Evolutionary conservation across 2,888 invertebrate genomes (phyloP).

Genomic region (Sthenelais limicola): DNA sequence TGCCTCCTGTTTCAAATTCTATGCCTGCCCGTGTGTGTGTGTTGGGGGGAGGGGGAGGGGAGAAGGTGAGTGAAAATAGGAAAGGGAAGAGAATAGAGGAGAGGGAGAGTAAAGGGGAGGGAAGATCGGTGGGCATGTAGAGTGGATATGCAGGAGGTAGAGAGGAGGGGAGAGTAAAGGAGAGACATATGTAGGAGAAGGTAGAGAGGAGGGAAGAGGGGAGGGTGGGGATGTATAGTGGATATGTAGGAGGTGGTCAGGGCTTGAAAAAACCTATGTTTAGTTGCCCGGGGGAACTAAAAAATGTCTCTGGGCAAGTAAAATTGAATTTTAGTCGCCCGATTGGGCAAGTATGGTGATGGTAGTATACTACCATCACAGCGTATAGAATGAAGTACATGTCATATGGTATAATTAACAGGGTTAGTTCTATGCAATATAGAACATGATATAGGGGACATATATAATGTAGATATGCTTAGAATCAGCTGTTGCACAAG

Average conservation of each 20-base stretch:
- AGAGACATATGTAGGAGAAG: neutral
- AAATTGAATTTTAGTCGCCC: too few species aligned
- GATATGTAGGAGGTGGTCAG: slow-evolving; percentile 1
- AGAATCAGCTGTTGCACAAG: too few species aligned
- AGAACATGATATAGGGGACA: too few species aligned
- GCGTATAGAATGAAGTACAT: too few species aligned
- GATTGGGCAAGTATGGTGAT: too few species aligned
- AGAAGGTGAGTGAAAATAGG: neutral
- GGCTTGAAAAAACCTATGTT: neutral
- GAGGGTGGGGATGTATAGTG: too few species aligned
- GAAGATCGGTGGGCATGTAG: neutral
- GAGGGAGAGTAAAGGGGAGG: neutral
- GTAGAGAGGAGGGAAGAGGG: neutral
- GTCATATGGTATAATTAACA: too few species aligned
- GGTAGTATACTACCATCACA: too few species aligned
- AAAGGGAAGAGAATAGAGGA: slow-evolving; percentile 2
- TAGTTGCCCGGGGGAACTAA: neutral
- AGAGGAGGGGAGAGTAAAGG: neutral
- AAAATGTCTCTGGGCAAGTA: too few species aligned
- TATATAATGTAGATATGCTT: too few species aligned
- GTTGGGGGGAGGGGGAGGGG: neutral
- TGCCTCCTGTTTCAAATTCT: neutral
- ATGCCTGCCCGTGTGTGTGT: neutral
- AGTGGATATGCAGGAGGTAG: neutral
- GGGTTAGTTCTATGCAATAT: too few species aligned